Evolutionary conservation across 2,797 vertebrate species (phyloP), one percentile per base, ranked within the genome.

Genomic region (Phoebastria nigripes): DNA sequence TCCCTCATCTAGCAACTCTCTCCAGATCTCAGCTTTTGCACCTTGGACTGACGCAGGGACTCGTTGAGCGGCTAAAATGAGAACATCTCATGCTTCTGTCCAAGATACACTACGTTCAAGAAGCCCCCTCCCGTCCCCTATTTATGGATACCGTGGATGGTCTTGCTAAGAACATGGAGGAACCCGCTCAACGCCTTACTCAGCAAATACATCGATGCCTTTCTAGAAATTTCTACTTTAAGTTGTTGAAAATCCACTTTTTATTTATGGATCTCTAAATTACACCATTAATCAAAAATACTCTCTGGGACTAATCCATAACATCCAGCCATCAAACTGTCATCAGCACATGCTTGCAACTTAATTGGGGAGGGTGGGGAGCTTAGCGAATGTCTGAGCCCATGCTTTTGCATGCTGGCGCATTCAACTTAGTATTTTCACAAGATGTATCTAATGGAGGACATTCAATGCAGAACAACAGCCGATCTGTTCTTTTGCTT

Each of bases 31-130:
- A 99, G 98, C 98, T 99, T 91, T 98, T 99, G 94, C 99, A 99
- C 98, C 98, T 99, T 35, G 99, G 99, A 97, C 99, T 99, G 95
- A 99, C 99, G 39, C 99, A 99, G 98, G 99, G 99, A 98, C 99
- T 99, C 35, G 98, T 99, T 24, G 99, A 99, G 96, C 98, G 99
- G 66, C 98, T 99, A 97, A 99, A 99, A 98, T 99, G 98, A 98
- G 87, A 71, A 16, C 74, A 41, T 42, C 65, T 91, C 77, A 24
- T 39, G 31, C 80, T 83, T 39, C 58, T 7, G 19, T 2, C 96
- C 90, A 41, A 95, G 80, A 89, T 83, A 73, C 93, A 55, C 78
- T 89, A 83, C 55, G 3, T 55, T 93, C 93, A 80, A 95, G 93
- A 96, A 96, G 94, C 90, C 79, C 55, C 55, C 29, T 33, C 24